Conservation (phyloP, 2,113 vertebrate genomes). For the Myotis lucifugus region DNA sequence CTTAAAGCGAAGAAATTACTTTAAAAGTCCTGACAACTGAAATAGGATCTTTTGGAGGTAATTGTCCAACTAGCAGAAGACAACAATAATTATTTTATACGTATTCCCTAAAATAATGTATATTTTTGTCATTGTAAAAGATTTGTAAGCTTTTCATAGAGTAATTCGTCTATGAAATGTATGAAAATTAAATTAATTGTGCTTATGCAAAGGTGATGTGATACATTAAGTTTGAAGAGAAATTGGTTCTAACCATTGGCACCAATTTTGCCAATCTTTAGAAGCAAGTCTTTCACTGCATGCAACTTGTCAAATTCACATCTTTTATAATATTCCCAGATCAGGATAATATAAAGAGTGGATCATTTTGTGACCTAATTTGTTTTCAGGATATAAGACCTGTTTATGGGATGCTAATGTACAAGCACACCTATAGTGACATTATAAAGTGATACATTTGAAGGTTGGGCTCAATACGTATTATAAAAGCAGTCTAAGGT, state of each 20-base stretch:
- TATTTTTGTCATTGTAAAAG: conserved; percentile 17
- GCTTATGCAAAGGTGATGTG: neutral
- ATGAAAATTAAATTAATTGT: conserved; percentile 6
- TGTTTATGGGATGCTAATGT: neutral
- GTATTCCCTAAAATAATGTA: conserved; percentile 14
- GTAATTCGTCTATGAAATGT: neutral
- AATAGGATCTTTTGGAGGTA: conserved; percentile 44
- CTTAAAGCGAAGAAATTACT: conserved; percentile 38
- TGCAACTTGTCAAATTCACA: neutral
- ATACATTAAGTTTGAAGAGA: neutral
- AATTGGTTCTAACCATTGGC: neutral
- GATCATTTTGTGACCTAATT: neutral
- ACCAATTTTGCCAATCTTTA: neutral
- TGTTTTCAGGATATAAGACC: neutral
- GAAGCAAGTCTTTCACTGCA: neutral
- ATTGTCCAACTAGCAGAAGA: conserved; percentile 17
- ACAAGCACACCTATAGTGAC: neutral
- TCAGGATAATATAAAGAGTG: neutral
- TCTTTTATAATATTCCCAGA: neutral
- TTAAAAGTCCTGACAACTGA: conserved; percentile 58
- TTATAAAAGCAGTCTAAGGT: neutral
- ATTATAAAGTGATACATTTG: neutral
- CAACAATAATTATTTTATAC: conserved; percentile 35
- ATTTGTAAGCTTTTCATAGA: neutral
- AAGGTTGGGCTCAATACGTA: neutral